Conservation (phyloP, 2,797 vertebrate genomes). For the Agapornis canus region DNA sequence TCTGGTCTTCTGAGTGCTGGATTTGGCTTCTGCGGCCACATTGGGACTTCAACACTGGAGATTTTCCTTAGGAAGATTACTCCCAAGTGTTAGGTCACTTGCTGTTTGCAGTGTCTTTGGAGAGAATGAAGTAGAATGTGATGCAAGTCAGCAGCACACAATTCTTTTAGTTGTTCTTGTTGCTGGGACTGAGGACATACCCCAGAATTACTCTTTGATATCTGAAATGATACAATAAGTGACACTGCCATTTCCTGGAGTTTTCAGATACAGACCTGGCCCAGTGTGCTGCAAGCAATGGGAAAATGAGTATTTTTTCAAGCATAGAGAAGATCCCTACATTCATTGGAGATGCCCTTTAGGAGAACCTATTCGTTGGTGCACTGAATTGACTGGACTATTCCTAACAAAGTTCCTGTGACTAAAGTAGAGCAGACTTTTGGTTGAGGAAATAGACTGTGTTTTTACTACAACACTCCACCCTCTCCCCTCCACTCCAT, state of each 20-base stretch:
- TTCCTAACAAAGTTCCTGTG: not conserved
- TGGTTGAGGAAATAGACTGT: not conserved
- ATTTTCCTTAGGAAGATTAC: not conserved
- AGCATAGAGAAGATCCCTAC: not conserved
- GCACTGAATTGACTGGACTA: not conserved
- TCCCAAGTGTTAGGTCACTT: not conserved
- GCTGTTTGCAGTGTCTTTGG: not conserved
- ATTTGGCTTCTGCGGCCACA: not conserved
- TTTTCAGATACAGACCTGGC: not conserved
- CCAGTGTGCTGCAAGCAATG: not conserved
- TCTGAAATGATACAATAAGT: not conserved
- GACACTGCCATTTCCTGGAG: not conserved
- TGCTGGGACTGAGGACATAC: not conserved
- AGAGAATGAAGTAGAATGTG: not conserved
- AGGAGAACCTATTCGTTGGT: not conserved
- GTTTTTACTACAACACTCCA: not conserved
- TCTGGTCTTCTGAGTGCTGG: not conserved
- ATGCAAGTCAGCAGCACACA: rapidly evolving
- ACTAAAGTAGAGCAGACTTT: not conserved
- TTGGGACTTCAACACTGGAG: not conserved
- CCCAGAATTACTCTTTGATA: not conserved
- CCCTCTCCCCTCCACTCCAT: not conserved
- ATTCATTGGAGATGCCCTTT: not conserved
- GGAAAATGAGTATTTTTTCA: not conserved
- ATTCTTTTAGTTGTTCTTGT: not conserved